Base-by-base conservation (phyloP, 2,888 invertebrate genomes). In the Eustalomyia histrio region DNA sequence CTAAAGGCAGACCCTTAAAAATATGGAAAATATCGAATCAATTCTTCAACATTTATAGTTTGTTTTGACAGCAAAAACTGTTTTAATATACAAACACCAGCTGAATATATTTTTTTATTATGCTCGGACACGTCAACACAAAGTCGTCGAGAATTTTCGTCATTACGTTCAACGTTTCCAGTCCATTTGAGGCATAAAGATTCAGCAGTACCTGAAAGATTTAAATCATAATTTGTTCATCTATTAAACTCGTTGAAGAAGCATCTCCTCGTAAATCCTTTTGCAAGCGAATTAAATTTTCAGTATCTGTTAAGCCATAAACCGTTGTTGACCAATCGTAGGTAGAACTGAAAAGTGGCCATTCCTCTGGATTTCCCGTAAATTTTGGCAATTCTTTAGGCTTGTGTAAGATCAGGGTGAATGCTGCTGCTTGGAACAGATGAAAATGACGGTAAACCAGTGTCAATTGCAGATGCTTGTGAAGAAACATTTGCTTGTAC, bases 281-380 rank as follows among this genome's bases (percentile, higher is more conserved):
- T 24, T 78, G 79, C 10, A 79, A 60, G 2, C 83, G 58, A 16
- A 80, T 39, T n/a, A 79, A 50, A 63, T 79, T 81, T 47, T 81
- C 74, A 14, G 58, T 71, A 52, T 82, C 75, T 8, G 69, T 68
- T 29, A 81, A 50, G 16, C 73, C 79, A 47, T 79, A 83, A 2
- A 83, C 52, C 10, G 18, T 39, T 5, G 76, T 83, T 1, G 80
- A 79, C 78, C 74, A 80, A 35, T 75, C 60, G 24, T 60, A 79
- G 1, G 79, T 75, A 6, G 81, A 73, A 43, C 60, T 72, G 33
- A 81, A 81, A 12, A 76, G 39, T 6, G 78, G 80, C 75, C 76
- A 82, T 17, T 76, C 83, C 12, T 65, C 71, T 7, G 72, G 75
- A 12, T 61, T 67, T 10, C 75, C 75, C 17, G 73, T 50, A 53